These are phyloP conservation scores for Metallyticus violacea DNA, from an alignment of 2,888 invertebrate genomes.

Conservation along the genomic window DNA sequence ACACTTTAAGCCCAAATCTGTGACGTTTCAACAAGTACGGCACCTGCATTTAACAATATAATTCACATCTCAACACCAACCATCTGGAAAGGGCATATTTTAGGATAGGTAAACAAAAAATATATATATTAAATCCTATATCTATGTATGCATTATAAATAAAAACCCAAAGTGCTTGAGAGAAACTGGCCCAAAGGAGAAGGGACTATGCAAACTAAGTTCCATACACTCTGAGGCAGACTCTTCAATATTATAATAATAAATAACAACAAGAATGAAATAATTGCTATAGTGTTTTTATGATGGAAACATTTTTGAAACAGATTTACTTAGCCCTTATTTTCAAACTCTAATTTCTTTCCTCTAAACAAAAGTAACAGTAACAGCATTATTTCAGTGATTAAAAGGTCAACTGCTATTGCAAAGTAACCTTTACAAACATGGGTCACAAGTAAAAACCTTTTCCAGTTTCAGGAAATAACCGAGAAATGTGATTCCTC, in stretches of 20 bases:
- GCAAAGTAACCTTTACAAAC: too few species aligned
- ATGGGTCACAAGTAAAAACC: too few species aligned
- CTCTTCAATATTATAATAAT: not conserved
- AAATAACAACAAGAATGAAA: not conserved
- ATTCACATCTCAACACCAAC: constrained; percentile 22
- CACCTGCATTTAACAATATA: constrained; percentile 13
- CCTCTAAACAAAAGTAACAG: too few species aligned
- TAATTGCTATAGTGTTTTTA: too few species aligned
- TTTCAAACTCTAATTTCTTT: too few species aligned
- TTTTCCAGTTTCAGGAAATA: too few species aligned
- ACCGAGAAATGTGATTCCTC: too few species aligned
- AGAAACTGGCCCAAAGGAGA: not conserved
- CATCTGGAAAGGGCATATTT: constrained; percentile 17
- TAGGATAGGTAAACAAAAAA: not conserved
- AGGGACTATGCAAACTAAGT: not conserved
- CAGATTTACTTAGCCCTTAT: too few species aligned
- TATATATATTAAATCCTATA: not conserved
- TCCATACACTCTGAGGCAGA: not conserved
- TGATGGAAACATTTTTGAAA: too few species aligned
- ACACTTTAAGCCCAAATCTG: not conserved
- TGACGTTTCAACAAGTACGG: constrained; percentile 5
- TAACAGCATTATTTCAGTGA: too few species aligned
- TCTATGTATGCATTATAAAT: constrained; percentile 13
- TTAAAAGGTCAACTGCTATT: too few species aligned
- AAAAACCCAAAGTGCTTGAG: constrained; percentile 8